phyloP scores from a whole-genome alignment of 2,888 invertebrate species.

The Salticus scenicus region DNA sequence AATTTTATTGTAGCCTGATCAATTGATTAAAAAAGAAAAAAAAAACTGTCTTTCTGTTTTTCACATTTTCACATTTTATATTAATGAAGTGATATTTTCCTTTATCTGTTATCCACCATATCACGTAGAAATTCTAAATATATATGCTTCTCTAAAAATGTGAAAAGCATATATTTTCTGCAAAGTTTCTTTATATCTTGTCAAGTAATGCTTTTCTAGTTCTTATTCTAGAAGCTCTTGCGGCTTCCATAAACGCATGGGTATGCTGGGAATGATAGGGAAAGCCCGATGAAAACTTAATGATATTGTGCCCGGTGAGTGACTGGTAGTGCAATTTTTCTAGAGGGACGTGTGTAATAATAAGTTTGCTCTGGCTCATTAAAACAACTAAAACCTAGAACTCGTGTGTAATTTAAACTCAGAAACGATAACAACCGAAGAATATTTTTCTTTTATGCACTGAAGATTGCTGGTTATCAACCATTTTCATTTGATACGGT shows the following conservation, averaged over 20 bases:
- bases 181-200: neutral
- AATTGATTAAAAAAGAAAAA: no score
- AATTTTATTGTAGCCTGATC: no score
- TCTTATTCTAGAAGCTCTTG: neutral
- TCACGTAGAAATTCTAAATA: no score
- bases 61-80: no score
- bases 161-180: neutral
- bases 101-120: no score
- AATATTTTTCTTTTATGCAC: neutral
- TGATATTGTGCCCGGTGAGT: constrained; percentile 22
- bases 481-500: neutral
- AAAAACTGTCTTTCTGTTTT: no score
- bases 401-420: neutral
- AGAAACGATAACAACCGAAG: constrained; percentile 4
- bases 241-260: neutral
- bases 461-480: neutral
- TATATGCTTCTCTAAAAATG: neutral
- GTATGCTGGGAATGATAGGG: constrained; percentile 7
- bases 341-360: neutral
- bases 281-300: constrained; percentile 38
- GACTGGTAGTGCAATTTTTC: neutral
- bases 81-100: no score
- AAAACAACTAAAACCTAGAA: neutral
- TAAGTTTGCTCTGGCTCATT: neutral
- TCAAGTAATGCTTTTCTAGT: neutral